These are phyloP conservation scores for Arion vulgaris DNA, from an alignment of 1,140 invertebrate species.

Conservation along the genomic window DNA sequence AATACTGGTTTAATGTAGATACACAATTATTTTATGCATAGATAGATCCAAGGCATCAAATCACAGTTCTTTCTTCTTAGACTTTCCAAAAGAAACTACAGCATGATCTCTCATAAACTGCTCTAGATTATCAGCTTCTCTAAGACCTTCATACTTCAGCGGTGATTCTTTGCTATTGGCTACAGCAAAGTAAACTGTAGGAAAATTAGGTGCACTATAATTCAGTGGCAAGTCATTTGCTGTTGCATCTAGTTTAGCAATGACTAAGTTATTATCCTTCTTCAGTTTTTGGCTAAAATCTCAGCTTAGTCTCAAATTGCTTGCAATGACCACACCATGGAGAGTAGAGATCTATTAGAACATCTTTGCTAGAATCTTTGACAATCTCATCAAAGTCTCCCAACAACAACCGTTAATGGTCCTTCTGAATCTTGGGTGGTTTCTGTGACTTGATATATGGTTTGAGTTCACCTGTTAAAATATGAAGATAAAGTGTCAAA, in stretches of 20 bases:
- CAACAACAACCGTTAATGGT: conserved; percentile 91
- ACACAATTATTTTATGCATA: no score
- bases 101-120: conserved; percentile 96
- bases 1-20: no score
- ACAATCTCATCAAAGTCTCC: conserved; percentile 98
- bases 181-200: conserved; percentile 93
- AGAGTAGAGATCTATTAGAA: conserved; percentile 96
- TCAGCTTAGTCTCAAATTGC: conserved; percentile 91
- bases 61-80: conserved; percentile 67
- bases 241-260: conserved; percentile 99
- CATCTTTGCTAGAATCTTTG: conserved; percentile 90
- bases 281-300: conserved; percentile 91
- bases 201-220: conserved; percentile 94
- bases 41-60: neutral
- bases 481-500: neutral
- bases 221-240: conserved; percentile 93
- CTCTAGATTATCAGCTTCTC: conserved; percentile 93
- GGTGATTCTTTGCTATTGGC: conserved; percentile 83
- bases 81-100: conserved; percentile 74
- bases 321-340: conserved; percentile 99
- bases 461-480: conserved; percentile 79
- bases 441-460: conserved; percentile 95
- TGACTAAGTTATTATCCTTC: conserved; percentile 87
- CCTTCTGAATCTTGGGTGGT: conserved; percentile 88
- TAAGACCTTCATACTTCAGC: conserved; percentile 89